phyloP scores from a whole-genome alignment of 2,113 vertebrate species.

The Conger conger region DNA sequence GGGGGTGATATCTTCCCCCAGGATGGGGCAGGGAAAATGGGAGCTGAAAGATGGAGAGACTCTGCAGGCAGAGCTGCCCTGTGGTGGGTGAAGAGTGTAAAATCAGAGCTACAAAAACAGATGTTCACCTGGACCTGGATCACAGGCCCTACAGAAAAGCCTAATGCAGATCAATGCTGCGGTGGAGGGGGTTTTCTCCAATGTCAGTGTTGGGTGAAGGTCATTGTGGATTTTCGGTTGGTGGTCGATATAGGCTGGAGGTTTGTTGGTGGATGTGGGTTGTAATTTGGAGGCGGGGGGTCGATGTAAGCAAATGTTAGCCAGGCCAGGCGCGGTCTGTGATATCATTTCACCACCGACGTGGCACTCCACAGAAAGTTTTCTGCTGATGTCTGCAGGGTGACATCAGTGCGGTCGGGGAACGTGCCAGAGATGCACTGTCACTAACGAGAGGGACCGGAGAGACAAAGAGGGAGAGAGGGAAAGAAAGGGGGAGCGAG shows the following conservation, averaged over 20 bases:
- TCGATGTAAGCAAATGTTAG: neutral
- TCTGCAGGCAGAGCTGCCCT: neutral
- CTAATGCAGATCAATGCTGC: neutral
- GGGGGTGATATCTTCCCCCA: neutral
- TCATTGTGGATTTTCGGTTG: neutral
- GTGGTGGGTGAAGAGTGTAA: neutral
- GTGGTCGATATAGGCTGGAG: neutral
- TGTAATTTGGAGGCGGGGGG: neutral
- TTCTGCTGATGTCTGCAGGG: constrained; percentile 68
- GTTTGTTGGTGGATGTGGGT: neutral
- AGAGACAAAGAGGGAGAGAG: neutral
- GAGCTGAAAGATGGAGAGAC: neutral
- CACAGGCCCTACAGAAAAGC: neutral
- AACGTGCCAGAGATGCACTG: constrained; percentile 22
- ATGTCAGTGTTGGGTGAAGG: neutral
- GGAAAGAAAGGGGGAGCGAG: constrained; percentile 12
- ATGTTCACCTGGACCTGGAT: neutral
- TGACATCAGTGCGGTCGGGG: constrained; percentile 62
- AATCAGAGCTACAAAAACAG: neutral
- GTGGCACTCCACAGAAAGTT: constrained; percentile 38
- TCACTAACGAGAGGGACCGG: constrained; percentile 37
- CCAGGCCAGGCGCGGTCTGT: constrained; percentile 1
- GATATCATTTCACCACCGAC: constrained; percentile 34
- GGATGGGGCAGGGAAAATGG: no score
- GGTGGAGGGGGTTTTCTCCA: neutral